Evolutionary conservation across 2,797 vertebrate species (phyloP).

Genomic region (Coendou prehensilis): DNA sequence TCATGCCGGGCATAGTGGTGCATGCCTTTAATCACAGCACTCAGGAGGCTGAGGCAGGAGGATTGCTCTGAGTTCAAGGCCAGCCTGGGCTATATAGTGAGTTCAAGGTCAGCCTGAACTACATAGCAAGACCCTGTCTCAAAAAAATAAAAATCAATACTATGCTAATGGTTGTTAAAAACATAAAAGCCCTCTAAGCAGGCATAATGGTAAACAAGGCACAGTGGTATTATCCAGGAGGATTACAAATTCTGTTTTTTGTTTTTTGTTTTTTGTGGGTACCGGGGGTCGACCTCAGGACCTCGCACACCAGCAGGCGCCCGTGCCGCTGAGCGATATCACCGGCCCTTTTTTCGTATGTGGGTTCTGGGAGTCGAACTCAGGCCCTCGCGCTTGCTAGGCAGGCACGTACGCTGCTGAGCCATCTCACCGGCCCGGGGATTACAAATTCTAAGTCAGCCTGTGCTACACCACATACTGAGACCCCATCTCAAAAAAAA

Average conservation of each 20-base stretch:
- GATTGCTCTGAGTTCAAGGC: not conserved
- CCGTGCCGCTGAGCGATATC: too few species aligned
- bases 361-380: too few species aligned
- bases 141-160: not conserved
- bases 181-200: not conserved
- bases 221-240: not conserved
- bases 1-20: rapidly evolving
- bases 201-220: not conserved
- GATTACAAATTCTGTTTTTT: not conserved
- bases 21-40: not conserved
- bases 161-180: not conserved
- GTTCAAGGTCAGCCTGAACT: not conserved
- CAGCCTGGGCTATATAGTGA: not conserved
- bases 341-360: too few species aligned
- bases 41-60: not conserved
- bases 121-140: not conserved
- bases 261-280: too few species aligned
- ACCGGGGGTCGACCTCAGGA: too few species aligned
- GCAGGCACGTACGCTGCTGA: too few species aligned
- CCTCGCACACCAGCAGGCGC: too few species aligned
- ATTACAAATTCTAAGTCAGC: not conserved
- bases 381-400: too few species aligned
- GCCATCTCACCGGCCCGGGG: too few species aligned
- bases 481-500: not conserved
- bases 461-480: not conserved